Base-by-base conservation (phyloP, 2,797 vertebrate genomes). In the Yasuhikotakia modesta region DNA sequence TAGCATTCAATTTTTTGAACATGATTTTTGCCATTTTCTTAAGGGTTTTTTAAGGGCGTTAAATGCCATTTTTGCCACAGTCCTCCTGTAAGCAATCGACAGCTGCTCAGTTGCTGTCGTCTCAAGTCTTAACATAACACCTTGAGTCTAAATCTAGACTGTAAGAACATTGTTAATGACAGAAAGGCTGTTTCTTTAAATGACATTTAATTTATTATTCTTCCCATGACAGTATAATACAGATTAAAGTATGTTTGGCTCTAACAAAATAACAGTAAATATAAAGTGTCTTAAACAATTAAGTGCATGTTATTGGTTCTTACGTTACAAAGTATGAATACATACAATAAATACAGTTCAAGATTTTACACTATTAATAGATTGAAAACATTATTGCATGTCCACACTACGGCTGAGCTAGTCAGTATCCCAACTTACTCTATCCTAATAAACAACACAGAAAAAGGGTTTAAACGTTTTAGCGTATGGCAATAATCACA, bases 301-400 rank as follows among this genome's bases (percentile, higher is more conserved):
- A 79, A 81, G 65, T 80, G 75, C 78, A 79, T 75, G 30, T 82
- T 79, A 64, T 84, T 81, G 68, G 17, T 69, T 80, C 85, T 84
- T 86, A 84, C 86, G 81, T 85, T 79, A 86, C 79, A 87, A 85
- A 85, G 68, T 82, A 86, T 81, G 52, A 85, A 75, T 86, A 87
- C 82, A 85, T 85, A 43, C 39, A 43, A 43, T 43, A 85, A 86
- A 87, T 87, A 87, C 81, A 83, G 35, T 84, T 83, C 64, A 82
- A 87, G 75, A 78, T 65, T 80, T n/a, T n/a, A n/a, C n/a, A n/a
- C n/a, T n/a, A n/a, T n/a, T n/a, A n/a, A n/a, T 80, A 80, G 77
- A 81, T 81, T 82, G 74, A 72, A 82, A 84, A 85, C 73, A 82
- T 94, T 95, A 95, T 94, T 95, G 93, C 93, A 91, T 78, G 77